Evolutionary conservation across 2,888 invertebrate genomes (phyloP), one percentile per base, ranked within the genome.

Genomic region (Yponomeuta sedellus): DNA sequence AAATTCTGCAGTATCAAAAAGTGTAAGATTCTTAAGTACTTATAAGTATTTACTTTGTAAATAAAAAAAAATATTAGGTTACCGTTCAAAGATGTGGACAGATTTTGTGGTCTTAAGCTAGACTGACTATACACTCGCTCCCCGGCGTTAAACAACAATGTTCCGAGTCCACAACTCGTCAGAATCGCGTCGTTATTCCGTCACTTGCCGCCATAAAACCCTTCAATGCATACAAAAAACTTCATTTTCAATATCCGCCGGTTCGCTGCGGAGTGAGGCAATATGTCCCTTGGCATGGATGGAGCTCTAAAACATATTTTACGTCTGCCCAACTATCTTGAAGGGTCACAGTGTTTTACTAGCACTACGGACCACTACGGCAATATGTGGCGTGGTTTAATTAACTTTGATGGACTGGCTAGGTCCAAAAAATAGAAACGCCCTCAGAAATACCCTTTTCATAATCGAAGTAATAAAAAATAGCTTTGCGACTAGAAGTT

Each of bases 211-310:
- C 67, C 74, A 72, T 82, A 80, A 81, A 81, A 61, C 56, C 44
- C 59, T 64, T 64, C 79, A 79, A 81, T 80, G 81, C 79, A 82
- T 83, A 83, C 81, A 79, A 81, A 83, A 82, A 82, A 78, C 81
- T 81, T 83, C 78, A 83, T 83, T 85, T 83, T 82, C 82, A 83
- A 83, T 83, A 83, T 78, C 74, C 70, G 68, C 73, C n/a, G 16
- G 34, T 69, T 73, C 72, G 74, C 70, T 72, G 44, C 74, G 73
- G 70, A 72, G 67, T 28, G 34, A 73, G 73, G 74, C 78, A 81
- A 82, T 82, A 81, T 82, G 81, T 80, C 74, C 74, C 70, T 28
- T 25, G 67, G 71, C 66, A 68, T 69, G 76, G 81, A 78, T 74
- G 71, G 71, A 72, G 75, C 71, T 77, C 80, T 82, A 75, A 80